Evolutionary conservation across 2,888 invertebrate species (phyloP).

Genomic region (Eueremaeus valkanovi): DNA sequence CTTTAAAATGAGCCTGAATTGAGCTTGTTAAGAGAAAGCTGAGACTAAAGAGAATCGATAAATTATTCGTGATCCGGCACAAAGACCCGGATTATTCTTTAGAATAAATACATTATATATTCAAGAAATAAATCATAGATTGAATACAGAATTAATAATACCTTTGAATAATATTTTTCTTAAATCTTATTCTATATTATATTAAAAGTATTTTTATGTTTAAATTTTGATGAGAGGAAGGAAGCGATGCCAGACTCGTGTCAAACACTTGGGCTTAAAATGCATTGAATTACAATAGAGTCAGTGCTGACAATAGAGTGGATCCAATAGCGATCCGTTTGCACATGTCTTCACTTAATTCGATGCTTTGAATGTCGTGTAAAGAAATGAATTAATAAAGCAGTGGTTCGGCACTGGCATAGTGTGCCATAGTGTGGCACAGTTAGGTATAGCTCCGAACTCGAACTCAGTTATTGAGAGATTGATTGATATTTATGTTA

Average conservation of each 20-base stretch:
- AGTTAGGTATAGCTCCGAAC: neutral
- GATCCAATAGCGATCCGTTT: neutral
- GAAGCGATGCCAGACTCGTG: neutral
- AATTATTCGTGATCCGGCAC: neutral
- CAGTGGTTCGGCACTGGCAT: neutral
- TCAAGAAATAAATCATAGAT: neutral
- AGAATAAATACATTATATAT: conserved; percentile 16
- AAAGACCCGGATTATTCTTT: neutral
- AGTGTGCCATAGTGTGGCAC: neutral
- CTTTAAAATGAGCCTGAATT: neutral
- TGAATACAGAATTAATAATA: conserved; percentile 12
- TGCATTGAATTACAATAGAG: conserved; percentile 3
- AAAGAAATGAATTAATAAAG: conserved; percentile 15
- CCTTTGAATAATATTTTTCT: conserved; percentile 19
- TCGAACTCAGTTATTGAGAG: neutral
- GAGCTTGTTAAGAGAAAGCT: neutral
- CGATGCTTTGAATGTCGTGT: neutral
- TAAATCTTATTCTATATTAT: conserved; percentile 4
- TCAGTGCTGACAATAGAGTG: neutral
- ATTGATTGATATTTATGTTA: conserved; percentile 25
- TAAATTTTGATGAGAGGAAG: neutral
- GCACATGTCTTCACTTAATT: conserved; percentile 2
- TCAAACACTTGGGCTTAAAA: neutral
- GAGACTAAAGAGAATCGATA: neutral
- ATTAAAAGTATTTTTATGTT: neutral